Evolutionary conservation across 2,888 invertebrate genomes (phyloP), one percentile per base, ranked within the genome.

Genomic region (Margaritifera margaritifera): DNA sequence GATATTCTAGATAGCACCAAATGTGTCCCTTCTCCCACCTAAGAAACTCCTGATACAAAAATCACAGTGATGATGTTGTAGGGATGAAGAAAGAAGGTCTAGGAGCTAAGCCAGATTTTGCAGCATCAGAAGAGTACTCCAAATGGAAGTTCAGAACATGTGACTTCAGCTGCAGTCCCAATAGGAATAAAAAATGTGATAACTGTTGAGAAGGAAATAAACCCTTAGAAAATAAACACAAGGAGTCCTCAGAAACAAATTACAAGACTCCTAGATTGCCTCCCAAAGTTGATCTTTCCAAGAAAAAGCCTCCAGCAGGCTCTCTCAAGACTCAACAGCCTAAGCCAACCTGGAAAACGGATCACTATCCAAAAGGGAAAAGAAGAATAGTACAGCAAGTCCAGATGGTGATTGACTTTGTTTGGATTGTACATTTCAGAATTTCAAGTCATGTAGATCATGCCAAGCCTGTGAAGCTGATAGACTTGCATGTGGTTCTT

Each of bases 101-200:
- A 55, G 25, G 25, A 2, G 51, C 50, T 54, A 54, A 53, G 54
- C 53, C 31, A n/a, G 42, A 66, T 61, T 50, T 50, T 22, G 18
- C 27, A 64, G 27, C 64, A 59, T 57, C 61, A 11, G 71, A 64
- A 50, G 63, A 60, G 42, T 71, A 63, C 50, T 67, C 67, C 24
- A 75, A 95, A 93, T 96, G 96, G 96, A 95, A 95, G 77, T 96
- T 96, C 90, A 92, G 92, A 71, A 94, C 94, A 89, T 97, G 96
- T 90, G 95, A 95, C 88, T 96, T 94, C 91, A 94, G 95, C 74
- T 95, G 95, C 90, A 95, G 96, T 91, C 94, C 94, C 76, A 92
- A 95, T 87, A 94, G 94, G 93, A 93, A 93, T 75, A 93, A 93
- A 62, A 92, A 92, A 80, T 96, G 96, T 90, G 95, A 95, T 90